These are phyloP conservation scores for Brenthis ino DNA, from an alignment of 2,888 invertebrate genomes.

Conservation along the genomic window DNA sequence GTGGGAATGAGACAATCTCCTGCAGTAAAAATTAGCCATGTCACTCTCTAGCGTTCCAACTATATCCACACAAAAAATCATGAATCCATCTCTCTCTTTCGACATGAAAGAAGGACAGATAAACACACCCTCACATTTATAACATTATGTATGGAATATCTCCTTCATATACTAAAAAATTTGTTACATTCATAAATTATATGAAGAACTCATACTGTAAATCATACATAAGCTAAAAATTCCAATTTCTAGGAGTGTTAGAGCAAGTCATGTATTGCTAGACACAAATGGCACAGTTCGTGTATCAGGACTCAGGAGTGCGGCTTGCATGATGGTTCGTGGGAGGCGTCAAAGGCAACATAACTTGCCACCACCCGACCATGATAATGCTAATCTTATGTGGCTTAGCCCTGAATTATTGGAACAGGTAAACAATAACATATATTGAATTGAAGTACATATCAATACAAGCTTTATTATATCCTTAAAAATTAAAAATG, in stretches of 20 bases:
- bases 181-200: no score
- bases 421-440: constrained; percentile 84
- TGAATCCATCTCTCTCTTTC: no score
- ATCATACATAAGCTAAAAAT: neutral
- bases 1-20: no score
- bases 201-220: no score
- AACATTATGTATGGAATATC: neutral
- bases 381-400: constrained; percentile 86
- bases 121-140: neutral
- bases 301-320: constrained; percentile 90
- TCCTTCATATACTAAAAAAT: no score
- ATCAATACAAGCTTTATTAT: neutral
- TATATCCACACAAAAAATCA: no score
- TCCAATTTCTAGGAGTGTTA: constrained; percentile 83
- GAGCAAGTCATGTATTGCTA: constrained; percentile 92
- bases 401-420: constrained; percentile 96
- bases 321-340: constrained; percentile 87
- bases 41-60: no score
- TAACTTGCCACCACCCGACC: constrained; percentile 87
- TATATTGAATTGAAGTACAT: constrained; percentile 10
- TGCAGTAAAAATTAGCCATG: no score
- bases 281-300: constrained; percentile 87
- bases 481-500: no score
- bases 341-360: constrained; percentile 87
- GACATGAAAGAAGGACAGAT: neutral